Evolutionary conservation across 2,113 vertebrate species (phyloP).

Genomic region (Caretta caretta): DNA sequence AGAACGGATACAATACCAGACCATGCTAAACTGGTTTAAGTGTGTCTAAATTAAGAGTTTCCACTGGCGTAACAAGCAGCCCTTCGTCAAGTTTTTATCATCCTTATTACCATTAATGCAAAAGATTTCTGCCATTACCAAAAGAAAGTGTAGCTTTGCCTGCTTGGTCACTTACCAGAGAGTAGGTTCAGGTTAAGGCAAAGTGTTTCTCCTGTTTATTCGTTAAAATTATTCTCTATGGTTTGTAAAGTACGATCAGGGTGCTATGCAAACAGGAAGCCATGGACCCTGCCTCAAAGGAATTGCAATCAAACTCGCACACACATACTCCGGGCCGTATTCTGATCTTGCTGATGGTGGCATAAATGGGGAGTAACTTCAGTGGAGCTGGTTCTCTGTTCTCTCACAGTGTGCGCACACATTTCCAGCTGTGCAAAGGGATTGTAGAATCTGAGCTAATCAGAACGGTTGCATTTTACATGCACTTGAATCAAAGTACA

Average conservation of each 20-base stretch:
- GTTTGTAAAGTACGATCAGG: neutral
- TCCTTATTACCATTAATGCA: too few species aligned
- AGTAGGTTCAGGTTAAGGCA: neutral
- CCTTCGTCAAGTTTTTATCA: neutral
- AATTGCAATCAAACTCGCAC: neutral
- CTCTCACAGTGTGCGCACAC: neutral
- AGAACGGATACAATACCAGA: too few species aligned
- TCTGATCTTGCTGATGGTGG: neutral
- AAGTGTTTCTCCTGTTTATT: neutral
- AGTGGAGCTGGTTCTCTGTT: neutral
- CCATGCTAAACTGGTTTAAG: too few species aligned
- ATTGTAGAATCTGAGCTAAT: too few species aligned
- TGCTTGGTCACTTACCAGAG: neutral
- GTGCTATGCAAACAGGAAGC: neutral
- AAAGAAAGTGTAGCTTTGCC: neutral
- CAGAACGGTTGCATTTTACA: neutral
- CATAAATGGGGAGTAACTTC: neutral
- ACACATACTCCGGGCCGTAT: neutral
- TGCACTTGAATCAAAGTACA: neutral
- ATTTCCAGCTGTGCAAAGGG: neutral
- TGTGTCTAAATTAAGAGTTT: neutral
- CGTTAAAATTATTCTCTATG: neutral
- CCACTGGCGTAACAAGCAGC: neutral
- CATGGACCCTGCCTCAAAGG: neutral
- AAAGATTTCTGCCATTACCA: neutral